Conservation (phyloP, 1,140 invertebrate species). For the Drosophila eugracilis region DNA sequence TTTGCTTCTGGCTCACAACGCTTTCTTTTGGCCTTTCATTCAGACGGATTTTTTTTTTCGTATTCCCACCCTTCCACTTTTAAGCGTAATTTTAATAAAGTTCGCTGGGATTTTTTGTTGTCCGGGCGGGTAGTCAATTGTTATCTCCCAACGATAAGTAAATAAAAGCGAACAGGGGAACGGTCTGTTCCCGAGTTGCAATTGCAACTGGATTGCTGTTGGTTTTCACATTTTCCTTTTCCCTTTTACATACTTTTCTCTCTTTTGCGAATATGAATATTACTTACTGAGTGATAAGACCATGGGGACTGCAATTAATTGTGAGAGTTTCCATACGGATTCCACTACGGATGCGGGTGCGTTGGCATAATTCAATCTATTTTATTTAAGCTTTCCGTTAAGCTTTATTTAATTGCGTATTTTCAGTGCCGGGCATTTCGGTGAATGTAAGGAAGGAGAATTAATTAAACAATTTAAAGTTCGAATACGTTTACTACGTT, state of each 20-base stretch:
- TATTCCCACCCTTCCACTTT: slow-evolving; percentile 3
- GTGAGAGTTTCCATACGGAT: slow-evolving; percentile 39
- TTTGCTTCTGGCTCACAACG: slow-evolving; percentile 42
- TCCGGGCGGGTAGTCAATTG: slow-evolving; percentile 66
- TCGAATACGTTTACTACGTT: background rate
- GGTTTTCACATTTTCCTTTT: slow-evolving; percentile 19
- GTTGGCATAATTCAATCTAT: slow-evolving; percentile 61
- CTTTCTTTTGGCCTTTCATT: slow-evolving; percentile 45
- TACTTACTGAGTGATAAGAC: slow-evolving; percentile 50
- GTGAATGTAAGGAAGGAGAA: background rate
- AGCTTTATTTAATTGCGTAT: slow-evolving; percentile 69
- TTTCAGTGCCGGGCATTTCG: slow-evolving; percentile 1
- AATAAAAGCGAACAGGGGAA: slow-evolving; percentile 49
- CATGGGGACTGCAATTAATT: slow-evolving; percentile 52
- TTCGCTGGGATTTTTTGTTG: slow-evolving; percentile 62
- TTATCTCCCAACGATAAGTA: slow-evolving; percentile 72
- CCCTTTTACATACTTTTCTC: slow-evolving; percentile 1
- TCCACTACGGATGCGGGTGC: slow-evolving; percentile 5
- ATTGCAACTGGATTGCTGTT: slow-evolving; percentile 26
- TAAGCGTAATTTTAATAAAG: slow-evolving; percentile 76
- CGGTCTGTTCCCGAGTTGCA: slow-evolving; percentile 42
- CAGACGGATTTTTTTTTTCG: slow-evolving; percentile 3
- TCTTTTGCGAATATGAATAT: slow-evolving; percentile 27
- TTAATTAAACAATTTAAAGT: background rate
- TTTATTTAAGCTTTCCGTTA: slow-evolving; percentile 61